Base-by-base conservation (phyloP, 2,797 vertebrate genomes). In the Enoplosus armatus region DNA sequence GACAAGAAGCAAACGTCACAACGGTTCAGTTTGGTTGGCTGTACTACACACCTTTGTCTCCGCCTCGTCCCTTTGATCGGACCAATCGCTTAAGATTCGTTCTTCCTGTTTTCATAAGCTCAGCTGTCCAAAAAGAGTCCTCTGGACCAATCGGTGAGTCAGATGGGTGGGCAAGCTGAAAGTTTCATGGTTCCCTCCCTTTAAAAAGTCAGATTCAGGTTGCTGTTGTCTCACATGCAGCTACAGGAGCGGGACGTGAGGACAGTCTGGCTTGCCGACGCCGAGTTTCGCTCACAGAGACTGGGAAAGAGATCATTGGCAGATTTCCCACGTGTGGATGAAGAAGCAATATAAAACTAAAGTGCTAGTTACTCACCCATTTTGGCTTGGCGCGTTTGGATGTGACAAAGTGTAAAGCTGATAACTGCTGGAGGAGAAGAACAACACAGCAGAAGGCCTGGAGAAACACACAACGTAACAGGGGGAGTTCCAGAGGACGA, bases 1-100 rank as follows among this genome's bases (percentile, higher is more conserved):
- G 87, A 91, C 83, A 89, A 94, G 94, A 76, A 89, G 75, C 83
- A 83, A 94, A 96, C 93, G 95, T 95, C 94, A 94, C 85, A 89
- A 86, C 90, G 73, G 88, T 92, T 93, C 48, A 66, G 78, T 84
- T 77, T 82, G 93, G 91, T 94, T 94, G 94, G 95, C 91, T 90
- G 88, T 41, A 76, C 83, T 71, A 37, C 84, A 76, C 76, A 86
- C 85, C 87, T 90, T 90, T 87, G 89, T 90, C 92, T 89, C 93
- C 90, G 87, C 94, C 93, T 93, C 70, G 27, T 69, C 65, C 55
- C 82, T 90, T 92, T 85, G 80, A 86, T 94, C 77, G 65, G 80
- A 85, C 94, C 94, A 94, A 94, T 94, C 79, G 54, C 74, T 72
- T 51, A 37, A 35, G 50, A 74, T 75, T 55, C 74, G 8, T 41